phyloP scores from a whole-genome alignment of 2,113 vertebrate genomes.

The Fregata magnificens region DNA sequence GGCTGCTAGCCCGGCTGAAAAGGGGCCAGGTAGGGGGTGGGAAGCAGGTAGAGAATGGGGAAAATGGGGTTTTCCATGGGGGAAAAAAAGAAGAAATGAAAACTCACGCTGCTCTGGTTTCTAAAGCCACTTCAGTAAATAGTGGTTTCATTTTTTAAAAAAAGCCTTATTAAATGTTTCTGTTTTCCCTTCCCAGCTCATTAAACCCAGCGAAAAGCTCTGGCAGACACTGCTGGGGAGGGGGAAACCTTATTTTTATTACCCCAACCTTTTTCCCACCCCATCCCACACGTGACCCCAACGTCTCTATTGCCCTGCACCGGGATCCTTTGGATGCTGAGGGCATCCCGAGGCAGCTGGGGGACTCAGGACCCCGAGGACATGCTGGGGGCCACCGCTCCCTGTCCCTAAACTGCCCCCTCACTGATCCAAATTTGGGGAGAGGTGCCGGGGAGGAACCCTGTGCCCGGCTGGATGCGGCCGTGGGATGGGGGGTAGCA shows the following conservation, averaged over 20 bases:
- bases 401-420: not conserved
- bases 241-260: not conserved
- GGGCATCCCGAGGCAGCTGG: not conserved
- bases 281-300: not conserved
- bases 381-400: not conserved
- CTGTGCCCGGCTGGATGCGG: not conserved
- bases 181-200: not conserved
- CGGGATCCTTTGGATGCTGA: not conserved
- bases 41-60: not conserved
- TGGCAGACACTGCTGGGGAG: not conserved
- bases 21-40: not conserved
- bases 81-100: not conserved
- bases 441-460: not conserved
- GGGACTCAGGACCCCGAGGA: not conserved
- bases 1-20: not conserved
- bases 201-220: not conserved
- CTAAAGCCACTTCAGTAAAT: not conserved
- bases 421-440: not conserved
- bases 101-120: not conserved
- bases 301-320: too few species aligned
- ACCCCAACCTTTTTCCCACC: not conserved
- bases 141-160: not conserved
- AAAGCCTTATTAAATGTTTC: not conserved
- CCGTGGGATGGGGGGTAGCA: not conserved
- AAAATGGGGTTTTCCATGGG: not conserved